These are phyloP conservation scores for Hiodon alosoides DNA, from an alignment of 2,113 vertebrate species.

Conservation along the genomic window DNA sequence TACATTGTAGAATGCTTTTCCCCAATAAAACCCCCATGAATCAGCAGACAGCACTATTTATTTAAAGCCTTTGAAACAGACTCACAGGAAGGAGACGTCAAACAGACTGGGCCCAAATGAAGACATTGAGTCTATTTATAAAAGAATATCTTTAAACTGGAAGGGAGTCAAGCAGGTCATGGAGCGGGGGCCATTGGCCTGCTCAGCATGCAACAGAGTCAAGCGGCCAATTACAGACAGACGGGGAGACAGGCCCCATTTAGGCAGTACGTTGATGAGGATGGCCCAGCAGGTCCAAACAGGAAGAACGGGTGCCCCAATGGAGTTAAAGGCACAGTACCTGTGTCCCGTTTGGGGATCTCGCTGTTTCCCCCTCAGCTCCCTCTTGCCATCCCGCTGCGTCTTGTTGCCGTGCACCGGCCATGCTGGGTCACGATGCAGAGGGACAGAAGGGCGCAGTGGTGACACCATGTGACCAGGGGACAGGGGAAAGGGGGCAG, in stretches of 20 bases:
- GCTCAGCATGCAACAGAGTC: conserved; percentile 43
- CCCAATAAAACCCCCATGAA: conserved; percentile 39
- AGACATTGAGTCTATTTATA: conserved; percentile 43
- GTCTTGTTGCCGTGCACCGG: conserved; percentile 30
- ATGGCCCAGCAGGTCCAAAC: neutral
- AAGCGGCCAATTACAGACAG: conserved; percentile 1
- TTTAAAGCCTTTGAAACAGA: conserved; percentile 35
- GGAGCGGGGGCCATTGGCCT: conserved; percentile 28
- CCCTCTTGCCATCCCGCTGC: conserved; percentile 16
- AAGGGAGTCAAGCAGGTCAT: conserved; percentile 37
- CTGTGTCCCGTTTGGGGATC: conserved; percentile 54
- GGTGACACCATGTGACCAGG: conserved; percentile 68
- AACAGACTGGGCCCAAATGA: conserved; percentile 47
- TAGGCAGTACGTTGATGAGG: neutral
- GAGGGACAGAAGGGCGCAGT: conserved; percentile 68
- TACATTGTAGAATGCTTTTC: conserved; percentile 35
- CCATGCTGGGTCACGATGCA: conserved; percentile 53
- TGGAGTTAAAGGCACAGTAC: conserved; percentile 39
- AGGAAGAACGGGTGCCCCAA: neutral
- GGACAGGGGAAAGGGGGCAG: conserved; percentile 31
- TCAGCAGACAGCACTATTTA: conserved; percentile 52
- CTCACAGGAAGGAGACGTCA: conserved; percentile 47
- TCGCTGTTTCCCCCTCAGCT: conserved; percentile 24
- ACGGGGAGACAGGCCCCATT: neutral
- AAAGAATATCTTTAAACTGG: conserved; percentile 41